Evolutionary conservation across 2,113 vertebrate species (phyloP), one percentile per base, ranked within the genome.

Genomic region (Illadopsis cleaveri): DNA sequence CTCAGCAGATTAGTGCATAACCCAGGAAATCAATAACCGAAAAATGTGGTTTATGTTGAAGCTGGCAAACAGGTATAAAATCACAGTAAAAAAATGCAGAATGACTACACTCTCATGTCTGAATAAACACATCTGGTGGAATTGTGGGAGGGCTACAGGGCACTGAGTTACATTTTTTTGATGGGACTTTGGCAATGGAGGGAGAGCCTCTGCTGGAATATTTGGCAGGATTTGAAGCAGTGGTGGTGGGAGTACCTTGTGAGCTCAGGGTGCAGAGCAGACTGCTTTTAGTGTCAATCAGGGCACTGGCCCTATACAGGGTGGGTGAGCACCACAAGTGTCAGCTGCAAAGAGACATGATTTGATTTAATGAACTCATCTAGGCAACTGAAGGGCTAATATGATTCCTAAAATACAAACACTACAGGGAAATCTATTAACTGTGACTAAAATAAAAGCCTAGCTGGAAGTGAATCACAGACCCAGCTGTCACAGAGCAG

Each of bases 11-110:
- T 89, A 94, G 40, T n/a, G 27, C 0, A 0, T 75, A 93, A 90
- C 83, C 48, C 22, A 62, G 58, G 91, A 86, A 96, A 89, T 82
- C 89, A 92, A 75, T 81, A 79, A 40, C 22, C n/a, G 93, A 64
- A 86, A 89, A 71, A 8, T 24, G 21, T 69, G 37, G 30, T 91
- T 85, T 76, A 47, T 64, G 60, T 70, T 90, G 61, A 57, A 92
- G 48, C 38, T 93, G 69, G 45, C 54, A 90, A 90, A 88, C 23
- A 54, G 83, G 64, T 88, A 75, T 42, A 89, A 68, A 84, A 89
- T 96, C 77, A 68, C 69, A 73, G 73, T 42, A 84, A 90, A 77
- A 31, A 65, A 50, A 72, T 71, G 35, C 64, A 82, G 77, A 93
- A 93, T 47, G 57, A 79, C 54, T 80, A 19, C 16, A 17, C 54